Conservation (phyloP, 2,113 vertebrate genomes). For the Pteruthius melanotis region DNA sequence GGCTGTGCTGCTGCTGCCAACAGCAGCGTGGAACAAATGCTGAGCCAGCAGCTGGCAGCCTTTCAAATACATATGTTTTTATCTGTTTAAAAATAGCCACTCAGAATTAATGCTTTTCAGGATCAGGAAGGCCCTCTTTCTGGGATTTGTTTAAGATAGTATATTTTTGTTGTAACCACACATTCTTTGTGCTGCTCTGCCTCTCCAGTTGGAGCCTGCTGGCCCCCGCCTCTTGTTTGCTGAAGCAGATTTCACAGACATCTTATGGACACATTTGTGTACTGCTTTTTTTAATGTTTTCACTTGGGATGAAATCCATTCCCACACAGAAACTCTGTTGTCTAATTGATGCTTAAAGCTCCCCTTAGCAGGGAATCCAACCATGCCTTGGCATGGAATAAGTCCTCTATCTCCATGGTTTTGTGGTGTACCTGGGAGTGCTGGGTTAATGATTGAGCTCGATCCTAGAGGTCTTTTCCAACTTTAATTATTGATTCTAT, state of each 20-base stretch:
- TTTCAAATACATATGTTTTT: not conserved
- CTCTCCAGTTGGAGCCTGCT: not conserved
- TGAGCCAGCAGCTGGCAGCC: constrained; percentile 8
- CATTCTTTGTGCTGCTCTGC: not conserved
- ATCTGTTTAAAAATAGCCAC: not conserved
- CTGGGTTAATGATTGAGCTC: not conserved
- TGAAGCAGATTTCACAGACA: not conserved
- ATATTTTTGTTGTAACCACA: not conserved
- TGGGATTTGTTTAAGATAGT: not conserved
- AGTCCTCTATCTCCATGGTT: not conserved
- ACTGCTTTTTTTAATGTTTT: not conserved
- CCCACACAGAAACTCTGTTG: not conserved
- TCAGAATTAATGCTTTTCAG: not conserved
- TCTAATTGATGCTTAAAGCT: not conserved
- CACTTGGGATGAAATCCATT: not conserved
- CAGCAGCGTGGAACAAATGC: not conserved
- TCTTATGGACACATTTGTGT: not conserved
- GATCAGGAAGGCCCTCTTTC: not conserved
- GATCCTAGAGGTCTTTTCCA: not conserved
- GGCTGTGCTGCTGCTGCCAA: not conserved
- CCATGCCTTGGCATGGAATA: not conserved
- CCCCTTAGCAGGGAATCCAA: not conserved
- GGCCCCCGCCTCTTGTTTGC: not conserved
- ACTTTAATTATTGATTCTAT: not conserved
- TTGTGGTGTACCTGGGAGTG: not conserved